Conservation (phyloP, 2,113 vertebrate species). For the Apteryx mantelli region DNA sequence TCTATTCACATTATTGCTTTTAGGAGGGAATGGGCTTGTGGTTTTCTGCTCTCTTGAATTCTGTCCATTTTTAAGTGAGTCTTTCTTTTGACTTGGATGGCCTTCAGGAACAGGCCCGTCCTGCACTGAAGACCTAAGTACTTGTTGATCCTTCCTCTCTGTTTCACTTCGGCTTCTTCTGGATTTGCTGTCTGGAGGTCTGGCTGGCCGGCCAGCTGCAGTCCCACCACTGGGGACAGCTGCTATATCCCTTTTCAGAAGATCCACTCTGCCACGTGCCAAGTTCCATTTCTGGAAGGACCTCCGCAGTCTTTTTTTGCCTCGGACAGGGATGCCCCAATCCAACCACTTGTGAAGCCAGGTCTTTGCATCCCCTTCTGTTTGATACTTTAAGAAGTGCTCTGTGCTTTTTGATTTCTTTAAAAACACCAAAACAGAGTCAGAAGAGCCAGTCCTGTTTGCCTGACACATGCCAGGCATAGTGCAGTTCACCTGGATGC, state of each 20-base stretch:
- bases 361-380: not conserved
- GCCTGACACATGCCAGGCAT: slow-evolving; percentile 59
- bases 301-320: not conserved
- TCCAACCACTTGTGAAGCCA: slow-evolving; percentile 34
- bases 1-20: slow-evolving; percentile 10
- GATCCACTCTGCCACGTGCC: not conserved
- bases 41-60: not conserved
- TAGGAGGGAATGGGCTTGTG: not conserved
- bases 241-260: slow-evolving; percentile 7
- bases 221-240: not conserved
- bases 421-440: slow-evolving; percentile 76
- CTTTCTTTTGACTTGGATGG: not conserved
- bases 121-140: not conserved
- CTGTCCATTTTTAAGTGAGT: not conserved
- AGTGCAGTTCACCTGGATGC: slow-evolving; percentile 79
- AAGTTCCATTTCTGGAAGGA: slow-evolving; percentile 6
- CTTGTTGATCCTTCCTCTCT: not conserved
- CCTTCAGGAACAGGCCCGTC: not conserved
- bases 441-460: slow-evolving; percentile 50
- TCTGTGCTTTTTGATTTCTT: slow-evolving; percentile 63
- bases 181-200: not conserved
- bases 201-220: not conserved
- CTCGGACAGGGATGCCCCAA: slow-evolving; percentile 20
- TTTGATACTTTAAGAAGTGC: not conserved
- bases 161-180: not conserved